These are phyloP conservation scores for Lytechinus variegatus DNA, from an alignment of 35 echinoderm and acorn worm genomes.

Conservation along the genomic window DNA sequence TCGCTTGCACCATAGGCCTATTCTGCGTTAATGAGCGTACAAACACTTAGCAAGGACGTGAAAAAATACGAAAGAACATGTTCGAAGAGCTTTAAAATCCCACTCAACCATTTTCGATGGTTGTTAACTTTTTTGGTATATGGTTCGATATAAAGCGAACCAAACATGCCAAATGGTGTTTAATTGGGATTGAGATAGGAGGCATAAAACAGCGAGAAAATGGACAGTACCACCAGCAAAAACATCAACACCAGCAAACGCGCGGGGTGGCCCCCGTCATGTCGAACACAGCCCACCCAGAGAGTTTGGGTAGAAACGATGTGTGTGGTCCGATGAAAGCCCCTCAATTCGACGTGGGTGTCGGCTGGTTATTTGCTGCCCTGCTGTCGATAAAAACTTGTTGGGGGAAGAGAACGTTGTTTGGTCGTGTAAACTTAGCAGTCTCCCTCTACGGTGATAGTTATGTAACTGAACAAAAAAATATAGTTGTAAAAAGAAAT, in stretches of 20 bases:
- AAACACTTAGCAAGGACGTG: slow-evolving; percentile 8
- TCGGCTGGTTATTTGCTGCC: neutral
- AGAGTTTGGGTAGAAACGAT: slow-evolving; percentile 12
- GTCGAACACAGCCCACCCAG: slow-evolving; percentile 25
- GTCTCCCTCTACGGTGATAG: slow-evolving; percentile 2
- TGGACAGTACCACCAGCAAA: neutral
- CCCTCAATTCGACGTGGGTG: neutral
- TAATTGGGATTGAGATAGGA: neutral
- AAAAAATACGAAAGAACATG: neutral
- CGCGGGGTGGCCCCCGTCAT: slow-evolving; percentile 8
- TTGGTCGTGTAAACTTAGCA: neutral
- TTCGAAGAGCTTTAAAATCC: neutral
- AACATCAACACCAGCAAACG: neutral
- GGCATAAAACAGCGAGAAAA: neutral
- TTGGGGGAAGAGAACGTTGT: too few relatives aligned
- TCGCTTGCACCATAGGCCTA: too few relatives aligned
- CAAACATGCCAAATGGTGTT: neutral
- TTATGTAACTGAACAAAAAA: neutral
- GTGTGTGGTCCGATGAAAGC: slow-evolving; percentile 36
- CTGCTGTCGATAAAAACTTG: neutral
- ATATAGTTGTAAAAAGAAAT: too few relatives aligned
- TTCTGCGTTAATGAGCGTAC: neutral
- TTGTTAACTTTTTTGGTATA: neutral
- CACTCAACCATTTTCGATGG: neutral
- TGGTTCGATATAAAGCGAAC: neutral